These are phyloP conservation scores for Drosophila bocki DNA, from an alignment of 1,140 invertebrate species.

Conservation along the genomic window DNA sequence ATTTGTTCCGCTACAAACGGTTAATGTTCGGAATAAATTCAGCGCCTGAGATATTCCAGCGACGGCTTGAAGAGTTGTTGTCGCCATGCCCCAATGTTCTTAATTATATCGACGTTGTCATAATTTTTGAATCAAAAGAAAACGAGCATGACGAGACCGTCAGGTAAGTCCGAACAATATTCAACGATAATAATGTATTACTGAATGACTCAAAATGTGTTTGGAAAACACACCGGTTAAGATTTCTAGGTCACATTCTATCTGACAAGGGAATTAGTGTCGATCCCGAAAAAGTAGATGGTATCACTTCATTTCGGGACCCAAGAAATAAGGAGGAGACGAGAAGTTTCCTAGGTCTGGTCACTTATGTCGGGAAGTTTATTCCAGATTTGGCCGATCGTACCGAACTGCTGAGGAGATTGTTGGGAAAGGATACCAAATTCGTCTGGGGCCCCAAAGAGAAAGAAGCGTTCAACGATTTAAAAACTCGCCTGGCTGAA, in stretches of 20 bases:
- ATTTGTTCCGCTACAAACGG: slow-evolving; percentile 4
- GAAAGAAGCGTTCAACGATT: slow-evolving; percentile 28
- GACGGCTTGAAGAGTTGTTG: slow-evolving; percentile 21
- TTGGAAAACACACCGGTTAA: slow-evolving; percentile 18
- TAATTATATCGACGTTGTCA: slow-evolving; percentile 77
- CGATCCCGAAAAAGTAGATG: slow-evolving; percentile 42
- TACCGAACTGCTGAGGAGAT: no score
- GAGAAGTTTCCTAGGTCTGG: slow-evolving; percentile 73
- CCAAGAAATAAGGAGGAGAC: slow-evolving; percentile 56
- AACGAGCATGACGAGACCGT: slow-evolving; percentile 64
- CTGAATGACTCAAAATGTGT: slow-evolving; percentile 67
- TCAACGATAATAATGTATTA: not conserved
- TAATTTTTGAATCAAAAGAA: slow-evolving; percentile 62
- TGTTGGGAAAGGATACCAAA: slow-evolving; percentile 20
- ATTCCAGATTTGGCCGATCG: slow-evolving; percentile 51
- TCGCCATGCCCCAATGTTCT: slow-evolving; percentile 3
- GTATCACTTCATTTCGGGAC: slow-evolving; percentile 7
- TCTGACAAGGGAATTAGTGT: slow-evolving; percentile 22
- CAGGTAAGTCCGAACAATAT: slow-evolving; percentile 20
- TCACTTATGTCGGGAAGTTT: slow-evolving; percentile 74
- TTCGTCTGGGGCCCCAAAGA: slow-evolving; percentile 30
- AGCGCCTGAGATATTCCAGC: slow-evolving; percentile 29
- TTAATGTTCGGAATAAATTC: slow-evolving; percentile 18
- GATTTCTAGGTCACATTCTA: slow-evolving; percentile 39
- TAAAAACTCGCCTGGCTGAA: slow-evolving; percentile 34